Base-by-base conservation (phyloP, 2,888 invertebrate species). In the Caenorhabditis sp. region DNA sequence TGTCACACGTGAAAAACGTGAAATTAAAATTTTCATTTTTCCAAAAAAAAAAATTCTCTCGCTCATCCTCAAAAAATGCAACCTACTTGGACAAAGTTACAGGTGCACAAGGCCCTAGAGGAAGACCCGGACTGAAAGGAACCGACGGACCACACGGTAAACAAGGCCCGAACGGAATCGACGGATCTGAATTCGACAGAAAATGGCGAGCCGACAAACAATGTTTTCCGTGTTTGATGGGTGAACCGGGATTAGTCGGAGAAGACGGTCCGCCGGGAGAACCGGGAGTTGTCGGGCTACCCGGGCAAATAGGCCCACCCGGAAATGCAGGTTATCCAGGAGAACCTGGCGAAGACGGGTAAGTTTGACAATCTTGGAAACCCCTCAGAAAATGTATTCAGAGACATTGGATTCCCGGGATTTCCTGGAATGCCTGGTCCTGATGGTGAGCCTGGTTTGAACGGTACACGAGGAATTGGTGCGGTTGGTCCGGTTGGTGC, bases 191-290 rank as follows among this genome's bases (percentile, higher is more conserved):
- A 1, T 65, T 73, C 14, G 65, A 59, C 23, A 31, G 55, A 6
- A 65, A 68, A 43, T 68, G 68, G 73, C 55, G 62, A 31, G 66
- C 60, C 5, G 24, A 23, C 10, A n/a, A 2, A 8, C 50, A 65
- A n/a, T 73, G 73, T 59, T 65, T 73, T 66, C 73, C 73, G 6
- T 73, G 77, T 51, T 31, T 54, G 23, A 59, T 69, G 8, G 77
- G 77, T 49, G 70, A 69, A 14, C 66, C 66, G 1, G 77, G 77
- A 24, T 64, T 63, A 21, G 66, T 67, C 1, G 77, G 77, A 54
- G 67, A 66, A 14, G 74, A 77, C 58, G 77, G 77, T 12, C 21
- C 61, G 12, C 49, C 50, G 1, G 77, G 77, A 10, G 64, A 62
- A 10, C 43, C 8, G n/a, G 77, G 77, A 57, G 62, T 54, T 4